A percentile compares a stretch with the other conserved stretches of the same genome.
These are phyloP conservation scores for Euclidia mi DNA, from an alignment of 2,888 invertebrate species.

Conservation along the genomic window DNA sequence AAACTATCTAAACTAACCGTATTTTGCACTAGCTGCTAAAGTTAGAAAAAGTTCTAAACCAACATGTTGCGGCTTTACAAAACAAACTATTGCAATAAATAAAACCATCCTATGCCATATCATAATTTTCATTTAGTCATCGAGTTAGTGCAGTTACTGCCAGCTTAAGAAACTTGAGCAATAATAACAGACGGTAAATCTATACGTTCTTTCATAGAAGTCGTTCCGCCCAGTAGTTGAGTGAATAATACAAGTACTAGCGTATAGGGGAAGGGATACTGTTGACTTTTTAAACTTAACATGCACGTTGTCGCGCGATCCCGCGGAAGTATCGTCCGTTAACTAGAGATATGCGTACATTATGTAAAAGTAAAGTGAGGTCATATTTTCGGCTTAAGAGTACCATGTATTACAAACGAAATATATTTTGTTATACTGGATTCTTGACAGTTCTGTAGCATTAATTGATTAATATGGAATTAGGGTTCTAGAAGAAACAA, in stretches of 20 bases:
- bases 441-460: no score
- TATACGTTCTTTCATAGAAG: constrained; percentile 55
- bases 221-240: constrained; percentile 39
- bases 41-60: constrained; percentile 40
- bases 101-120: constrained; percentile 63
- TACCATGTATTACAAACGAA: no score
- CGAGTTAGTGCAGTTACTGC: constrained; percentile 48
- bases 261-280: no score
- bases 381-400: no score
- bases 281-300: no score
- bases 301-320: no score
- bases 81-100: constrained; percentile 64
- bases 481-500: no score
- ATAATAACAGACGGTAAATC: constrained; percentile 74
- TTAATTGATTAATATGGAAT: no score
- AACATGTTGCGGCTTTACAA: constrained; percentile 38
- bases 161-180: constrained; percentile 63
- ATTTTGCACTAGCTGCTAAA: constrained; percentile 12
- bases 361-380: no score
- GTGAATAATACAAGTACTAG: constrained; percentile 32
- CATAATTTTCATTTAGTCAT: constrained; percentile 59
- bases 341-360: no score
- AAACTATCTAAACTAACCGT: constrained; percentile 13
- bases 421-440: no score
- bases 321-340: no score